A percentile compares a stretch with the other conserved stretches of the same genome.
Conservation (phyloP, 2,113 vertebrate genomes). For the Barnardius zonarius region DNA sequence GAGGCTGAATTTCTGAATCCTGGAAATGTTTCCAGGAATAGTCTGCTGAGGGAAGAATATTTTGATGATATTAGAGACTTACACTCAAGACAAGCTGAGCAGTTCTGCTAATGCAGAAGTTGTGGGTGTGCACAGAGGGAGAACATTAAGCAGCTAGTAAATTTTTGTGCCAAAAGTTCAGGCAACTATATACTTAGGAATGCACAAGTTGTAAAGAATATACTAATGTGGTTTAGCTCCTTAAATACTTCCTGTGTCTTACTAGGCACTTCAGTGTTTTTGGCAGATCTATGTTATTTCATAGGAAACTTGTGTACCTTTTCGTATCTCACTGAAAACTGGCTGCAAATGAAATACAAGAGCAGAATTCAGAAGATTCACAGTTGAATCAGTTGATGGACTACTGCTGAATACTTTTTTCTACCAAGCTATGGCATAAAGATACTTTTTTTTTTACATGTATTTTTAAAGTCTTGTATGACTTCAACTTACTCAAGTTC, state of each 20-base stretch:
- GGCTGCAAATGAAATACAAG: not conserved
- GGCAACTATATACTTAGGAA: not conserved
- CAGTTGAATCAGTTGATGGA: not conserved
- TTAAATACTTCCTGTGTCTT: not conserved
- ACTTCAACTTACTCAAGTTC: not conserved
- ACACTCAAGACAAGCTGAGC: not conserved
- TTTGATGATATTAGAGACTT: not conserved
- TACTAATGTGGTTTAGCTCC: not conserved
- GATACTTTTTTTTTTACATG: fast-evolving
- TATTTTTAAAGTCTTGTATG: not conserved
- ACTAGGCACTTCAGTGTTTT: not conserved
- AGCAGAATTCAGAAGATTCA: not conserved
- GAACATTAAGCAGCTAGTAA: not conserved
- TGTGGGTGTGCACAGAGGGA: not conserved
- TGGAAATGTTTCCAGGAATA: not conserved
- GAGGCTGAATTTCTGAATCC: not conserved
- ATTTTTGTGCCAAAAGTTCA: constrained; percentile 14
- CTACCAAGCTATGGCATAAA: not conserved
- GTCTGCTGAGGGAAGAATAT: not conserved
- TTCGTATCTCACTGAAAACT: not conserved
- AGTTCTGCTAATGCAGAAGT: not conserved
- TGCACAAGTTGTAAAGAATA: not conserved
- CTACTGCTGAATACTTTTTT: not conserved
- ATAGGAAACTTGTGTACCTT: not conserved
- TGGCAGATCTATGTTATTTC: not conserved